Conservation (phyloP, 2,113 vertebrate genomes). For the Coracopsis vasa region DNA sequence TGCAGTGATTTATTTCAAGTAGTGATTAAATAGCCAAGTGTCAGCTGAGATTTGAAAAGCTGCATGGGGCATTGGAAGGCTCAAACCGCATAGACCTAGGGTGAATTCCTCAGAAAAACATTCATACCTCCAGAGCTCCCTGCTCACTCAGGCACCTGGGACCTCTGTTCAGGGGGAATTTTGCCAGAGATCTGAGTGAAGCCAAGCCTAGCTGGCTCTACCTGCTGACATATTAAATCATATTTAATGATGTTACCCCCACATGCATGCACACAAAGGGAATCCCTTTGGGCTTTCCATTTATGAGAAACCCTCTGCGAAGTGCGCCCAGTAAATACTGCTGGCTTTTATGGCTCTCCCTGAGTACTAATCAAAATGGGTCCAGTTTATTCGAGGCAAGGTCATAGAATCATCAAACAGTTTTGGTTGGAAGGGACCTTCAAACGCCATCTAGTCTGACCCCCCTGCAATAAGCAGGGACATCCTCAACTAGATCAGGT, state of each 20-base stretch:
- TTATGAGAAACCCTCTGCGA: background rate
- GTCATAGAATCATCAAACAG: background rate
- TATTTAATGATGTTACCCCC: background rate
- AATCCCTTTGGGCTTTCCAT: background rate
- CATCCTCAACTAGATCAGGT: background rate
- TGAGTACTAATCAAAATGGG: background rate
- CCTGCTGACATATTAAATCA: background rate
- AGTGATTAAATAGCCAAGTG: background rate
- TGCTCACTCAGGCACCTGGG: background rate
- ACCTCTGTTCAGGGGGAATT: background rate
- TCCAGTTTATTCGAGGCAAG: background rate
- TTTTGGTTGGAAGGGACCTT: background rate
- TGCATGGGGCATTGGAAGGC: background rate
- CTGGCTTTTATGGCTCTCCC: background rate
- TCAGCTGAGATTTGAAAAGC: background rate
- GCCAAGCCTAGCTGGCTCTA: background rate
- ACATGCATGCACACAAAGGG: accelerated
- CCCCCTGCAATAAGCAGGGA: background rate
- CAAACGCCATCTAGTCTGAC: background rate
- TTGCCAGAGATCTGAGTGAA: background rate
- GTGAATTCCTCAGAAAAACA: background rate
- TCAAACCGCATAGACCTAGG: background rate
- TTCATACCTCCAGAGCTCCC: background rate
- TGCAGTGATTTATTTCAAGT: background rate
- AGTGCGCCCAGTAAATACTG: background rate